Evolutionary conservation across 2,113 vertebrate genomes (phyloP).

Genomic region (Procavia capensis): DNA sequence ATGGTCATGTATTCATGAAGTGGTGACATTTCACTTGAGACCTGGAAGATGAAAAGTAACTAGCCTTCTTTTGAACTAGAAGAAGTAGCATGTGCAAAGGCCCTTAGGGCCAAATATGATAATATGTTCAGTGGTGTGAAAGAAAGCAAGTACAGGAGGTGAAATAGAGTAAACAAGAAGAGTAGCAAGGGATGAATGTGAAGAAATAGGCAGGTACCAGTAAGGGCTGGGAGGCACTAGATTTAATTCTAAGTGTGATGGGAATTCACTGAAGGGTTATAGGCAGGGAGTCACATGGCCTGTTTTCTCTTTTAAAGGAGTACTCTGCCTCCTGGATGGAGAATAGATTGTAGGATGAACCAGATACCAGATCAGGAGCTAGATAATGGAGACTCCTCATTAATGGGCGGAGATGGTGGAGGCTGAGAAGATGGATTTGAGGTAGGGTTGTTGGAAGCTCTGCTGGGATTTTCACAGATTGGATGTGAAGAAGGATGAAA

Average conservation of each 20-base stretch:
- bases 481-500: not conserved
- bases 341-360: not conserved
- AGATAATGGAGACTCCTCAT: not conserved
- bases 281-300: not conserved
- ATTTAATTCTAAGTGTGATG: not conserved
- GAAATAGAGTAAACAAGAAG: not conserved
- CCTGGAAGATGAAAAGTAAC: not conserved
- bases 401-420: not conserved
- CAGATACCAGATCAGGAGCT: not conserved
- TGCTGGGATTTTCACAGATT: not conserved
- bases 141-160: not conserved
- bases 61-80: not conserved
- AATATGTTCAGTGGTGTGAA: not conserved
- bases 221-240: not conserved
- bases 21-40: conserved; percentile 29
- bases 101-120: not conserved
- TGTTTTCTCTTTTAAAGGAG: not conserved
- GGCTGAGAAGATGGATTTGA: not conserved
- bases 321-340: not conserved
- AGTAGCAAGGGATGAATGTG: not conserved
- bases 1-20: not conserved
- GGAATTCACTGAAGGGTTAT: not conserved
- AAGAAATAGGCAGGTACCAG: not conserved
- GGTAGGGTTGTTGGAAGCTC: not conserved
- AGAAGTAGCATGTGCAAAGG: not conserved